A percentile compares a stretch with the other conserved stretches of the same genome.
phyloP scores from a whole-genome alignment of 2,113 vertebrate species.

The Ptyas mucosa region DNA sequence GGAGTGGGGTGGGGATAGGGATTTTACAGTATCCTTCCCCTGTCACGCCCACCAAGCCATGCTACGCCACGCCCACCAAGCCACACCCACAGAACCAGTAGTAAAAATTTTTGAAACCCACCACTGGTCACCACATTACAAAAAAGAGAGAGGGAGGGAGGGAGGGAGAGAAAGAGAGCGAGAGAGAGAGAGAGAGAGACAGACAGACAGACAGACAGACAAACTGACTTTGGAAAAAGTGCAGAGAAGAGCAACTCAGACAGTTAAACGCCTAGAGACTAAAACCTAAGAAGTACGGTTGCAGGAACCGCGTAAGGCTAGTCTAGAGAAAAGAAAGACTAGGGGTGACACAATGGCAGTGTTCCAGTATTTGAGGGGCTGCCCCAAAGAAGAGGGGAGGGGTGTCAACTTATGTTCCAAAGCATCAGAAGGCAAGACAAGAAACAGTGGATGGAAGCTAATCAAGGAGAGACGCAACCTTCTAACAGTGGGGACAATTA shows the following conservation, averaged over 20 bases:
- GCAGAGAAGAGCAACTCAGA: not conserved
- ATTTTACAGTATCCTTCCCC: too few species aligned
- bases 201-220: too few species aligned
- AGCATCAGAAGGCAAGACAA: not conserved
- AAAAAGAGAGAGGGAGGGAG: too few species aligned
- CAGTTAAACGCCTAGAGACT: not conserved
- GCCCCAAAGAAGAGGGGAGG: not conserved
- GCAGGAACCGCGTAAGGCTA: too few species aligned
- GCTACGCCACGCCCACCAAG: too few species aligned
- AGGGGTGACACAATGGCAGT: not conserved
- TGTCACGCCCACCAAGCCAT: too few species aligned
- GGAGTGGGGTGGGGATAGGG: too few species aligned
- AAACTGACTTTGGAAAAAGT: not conserved
- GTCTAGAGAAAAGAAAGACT: not conserved
- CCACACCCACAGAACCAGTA: too few species aligned
- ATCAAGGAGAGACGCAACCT: not conserved
- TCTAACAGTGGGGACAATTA: not conserved
- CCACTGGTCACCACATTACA: too few species aligned
- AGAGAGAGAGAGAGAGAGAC: fast-evolving
- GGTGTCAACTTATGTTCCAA: not conserved
- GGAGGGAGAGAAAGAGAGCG: too few species aligned
- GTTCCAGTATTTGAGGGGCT: not conserved
- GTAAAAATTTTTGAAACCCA: too few species aligned
- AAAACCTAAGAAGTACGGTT: not conserved
- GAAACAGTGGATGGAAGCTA: not conserved